Evolutionary conservation across 2,888 invertebrate species (phyloP).

Genomic region (Microchrysa polita): DNA sequence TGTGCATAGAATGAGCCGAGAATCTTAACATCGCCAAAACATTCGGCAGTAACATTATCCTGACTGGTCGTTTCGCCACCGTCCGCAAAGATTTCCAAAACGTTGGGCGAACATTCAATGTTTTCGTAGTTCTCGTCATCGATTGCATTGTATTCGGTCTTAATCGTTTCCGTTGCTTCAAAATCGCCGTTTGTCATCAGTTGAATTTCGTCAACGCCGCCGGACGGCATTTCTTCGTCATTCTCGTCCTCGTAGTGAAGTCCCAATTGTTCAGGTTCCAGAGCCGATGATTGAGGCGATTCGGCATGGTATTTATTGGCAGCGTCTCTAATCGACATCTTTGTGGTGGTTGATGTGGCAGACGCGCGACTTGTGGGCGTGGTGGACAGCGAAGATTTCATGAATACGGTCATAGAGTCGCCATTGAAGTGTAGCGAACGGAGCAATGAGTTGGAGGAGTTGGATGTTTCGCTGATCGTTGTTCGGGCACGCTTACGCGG

Average conservation of each 20-base stretch:
- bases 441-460: conserved; percentile 36
- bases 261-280: neutral
- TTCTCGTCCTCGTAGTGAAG: neutral
- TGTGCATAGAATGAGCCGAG: conserved; percentile 20
- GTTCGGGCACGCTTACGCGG: neutral
- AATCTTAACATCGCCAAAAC: conserved; percentile 18
- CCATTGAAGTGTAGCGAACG: conserved; percentile 50
- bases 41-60: neutral
- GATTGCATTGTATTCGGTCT: conserved; percentile 9
- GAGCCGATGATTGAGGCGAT: no score
- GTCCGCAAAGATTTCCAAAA: conserved; percentile 46
- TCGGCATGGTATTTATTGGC: no score
- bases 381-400: no score
- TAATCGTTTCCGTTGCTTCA: neutral
- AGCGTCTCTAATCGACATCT: neutral
- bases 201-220: no score
- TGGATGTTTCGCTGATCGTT: neutral
- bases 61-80: conserved; percentile 23
- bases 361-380: no score
- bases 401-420: conserved; percentile 50
- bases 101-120: conserved; percentile 52
- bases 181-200: neutral
- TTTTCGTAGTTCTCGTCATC: conserved; percentile 49
- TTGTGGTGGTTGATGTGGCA: no score
- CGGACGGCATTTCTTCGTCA: neutral